A percentile compares a stretch with the other conserved stretches of the same genome.
These are phyloP conservation scores for Ephialtes manifestator DNA, from an alignment of 2,888 invertebrate genomes.

Conservation along the genomic window DNA sequence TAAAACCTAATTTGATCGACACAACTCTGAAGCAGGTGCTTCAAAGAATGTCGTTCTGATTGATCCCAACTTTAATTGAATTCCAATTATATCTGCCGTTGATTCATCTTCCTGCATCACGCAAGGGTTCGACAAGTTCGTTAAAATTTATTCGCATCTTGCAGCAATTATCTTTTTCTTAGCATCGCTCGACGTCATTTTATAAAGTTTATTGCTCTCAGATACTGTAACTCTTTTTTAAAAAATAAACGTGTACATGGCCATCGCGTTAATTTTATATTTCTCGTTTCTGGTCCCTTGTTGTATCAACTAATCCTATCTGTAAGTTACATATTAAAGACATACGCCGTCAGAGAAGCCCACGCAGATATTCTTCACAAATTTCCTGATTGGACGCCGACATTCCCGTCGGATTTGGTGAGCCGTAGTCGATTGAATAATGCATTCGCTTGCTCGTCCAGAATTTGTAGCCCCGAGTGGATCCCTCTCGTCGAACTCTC, in stretches of 20 bases:
- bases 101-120: slow-evolving; percentile 3
- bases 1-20: no score
- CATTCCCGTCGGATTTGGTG: slow-evolving; percentile 56
- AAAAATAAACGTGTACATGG: not conserved
- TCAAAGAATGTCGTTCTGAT: not conserved
- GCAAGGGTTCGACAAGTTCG: not conserved
- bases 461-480: slow-evolving; percentile 49
- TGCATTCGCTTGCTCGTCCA: slow-evolving; percentile 53
- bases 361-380: slow-evolving; percentile 53
- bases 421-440: slow-evolving; percentile 66
- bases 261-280: not conserved
- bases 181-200: not conserved
- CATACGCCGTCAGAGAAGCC: not conserved
- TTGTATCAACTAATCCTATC: slow-evolving; percentile 18
- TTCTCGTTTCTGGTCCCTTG: not conserved
- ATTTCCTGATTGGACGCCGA: slow-evolving; percentile 47
- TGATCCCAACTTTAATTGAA: not conserved
- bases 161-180: slow-evolving; percentile 11
- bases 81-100: not conserved
- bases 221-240: not conserved
- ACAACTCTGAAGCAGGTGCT: not conserved
- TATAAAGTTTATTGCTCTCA: not conserved
- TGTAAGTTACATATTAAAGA: not conserved
- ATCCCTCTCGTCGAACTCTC: not conserved
- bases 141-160: slow-evolving; percentile 18